phyloP scores from a whole-genome alignment of 2,113 vertebrate genomes.

The Pomatorhinus ruficollis region DNA sequence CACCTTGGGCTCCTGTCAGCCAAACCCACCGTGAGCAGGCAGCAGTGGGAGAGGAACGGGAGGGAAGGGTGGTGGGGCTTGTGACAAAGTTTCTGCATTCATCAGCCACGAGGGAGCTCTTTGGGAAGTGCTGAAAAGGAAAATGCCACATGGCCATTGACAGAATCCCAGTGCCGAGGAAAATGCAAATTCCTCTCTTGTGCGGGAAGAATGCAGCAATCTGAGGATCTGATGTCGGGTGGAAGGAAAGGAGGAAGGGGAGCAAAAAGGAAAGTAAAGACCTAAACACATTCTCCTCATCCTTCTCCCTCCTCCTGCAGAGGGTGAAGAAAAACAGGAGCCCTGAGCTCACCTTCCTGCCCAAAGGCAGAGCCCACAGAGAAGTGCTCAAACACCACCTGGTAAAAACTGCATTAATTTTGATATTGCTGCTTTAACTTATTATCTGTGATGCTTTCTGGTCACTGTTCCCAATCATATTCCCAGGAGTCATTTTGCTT shows the following conservation, averaged over 20 bases:
- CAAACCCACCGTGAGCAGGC: background rate
- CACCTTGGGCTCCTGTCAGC: background rate
- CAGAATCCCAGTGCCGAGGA: background rate
- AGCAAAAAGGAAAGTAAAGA: background rate
- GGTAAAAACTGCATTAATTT: background rate
- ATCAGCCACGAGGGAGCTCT: conserved; percentile 23
- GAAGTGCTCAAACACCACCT: rapidly evolving
- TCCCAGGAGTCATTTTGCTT: background rate
- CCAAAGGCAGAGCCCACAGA: background rate
- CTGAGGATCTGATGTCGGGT: background rate
- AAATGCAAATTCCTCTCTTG: conserved; percentile 5
- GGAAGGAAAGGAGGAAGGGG: background rate
- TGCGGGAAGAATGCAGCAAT: background rate
- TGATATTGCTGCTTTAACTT: background rate
- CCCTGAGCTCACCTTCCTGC: background rate
- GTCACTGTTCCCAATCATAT: background rate
- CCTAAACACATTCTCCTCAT: background rate
- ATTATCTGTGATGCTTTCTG: background rate
- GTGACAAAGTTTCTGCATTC: conserved; percentile 1
- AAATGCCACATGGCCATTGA: background rate
- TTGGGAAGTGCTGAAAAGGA: conserved; percentile 33
- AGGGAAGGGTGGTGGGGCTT: background rate
- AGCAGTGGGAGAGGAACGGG: background rate
- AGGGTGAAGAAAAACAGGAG: background rate
- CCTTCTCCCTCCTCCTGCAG: background rate